phyloP scores from a whole-genome alignment of 2,113 vertebrate genomes.

The Ciconia stormi region DNA sequence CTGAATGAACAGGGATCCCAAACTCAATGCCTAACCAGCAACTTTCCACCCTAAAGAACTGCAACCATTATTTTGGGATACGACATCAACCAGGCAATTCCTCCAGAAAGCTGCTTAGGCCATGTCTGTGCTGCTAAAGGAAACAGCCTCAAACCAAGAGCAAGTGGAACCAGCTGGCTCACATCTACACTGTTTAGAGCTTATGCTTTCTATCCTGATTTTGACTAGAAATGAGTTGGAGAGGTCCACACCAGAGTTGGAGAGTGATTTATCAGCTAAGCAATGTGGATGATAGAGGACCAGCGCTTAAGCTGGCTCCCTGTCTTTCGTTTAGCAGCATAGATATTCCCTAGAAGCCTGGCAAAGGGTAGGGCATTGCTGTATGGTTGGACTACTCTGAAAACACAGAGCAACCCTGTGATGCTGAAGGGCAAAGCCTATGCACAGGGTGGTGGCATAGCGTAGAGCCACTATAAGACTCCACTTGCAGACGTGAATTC shows the following conservation, averaged over 20 bases:
- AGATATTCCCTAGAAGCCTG: background rate
- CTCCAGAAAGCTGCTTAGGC: background rate
- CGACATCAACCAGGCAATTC: background rate
- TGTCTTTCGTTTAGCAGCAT: background rate
- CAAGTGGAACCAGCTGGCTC: background rate
- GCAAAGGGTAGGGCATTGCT: background rate
- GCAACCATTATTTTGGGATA: background rate
- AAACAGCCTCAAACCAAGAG: background rate
- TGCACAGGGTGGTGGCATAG: background rate
- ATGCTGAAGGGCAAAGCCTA: background rate
- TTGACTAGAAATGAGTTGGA: background rate
- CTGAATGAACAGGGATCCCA: background rate
- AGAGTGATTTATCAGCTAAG: background rate
- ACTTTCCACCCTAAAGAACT: background rate
- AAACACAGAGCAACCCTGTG: background rate
- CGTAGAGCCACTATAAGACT: rapidly evolving
- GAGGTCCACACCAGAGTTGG: rapidly evolving
- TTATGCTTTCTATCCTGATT: background rate
- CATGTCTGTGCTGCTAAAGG: background rate
- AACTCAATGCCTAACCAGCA: background rate
- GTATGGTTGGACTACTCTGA: background rate
- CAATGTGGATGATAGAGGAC: rapidly evolving
- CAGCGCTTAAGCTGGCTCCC: background rate
- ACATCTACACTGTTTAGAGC: background rate
- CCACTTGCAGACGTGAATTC: background rate